Evolutionary conservation across 2,113 vertebrate genomes (phyloP), one percentile per base, ranked within the genome.

Genomic region (Seriola dumerili): DNA sequence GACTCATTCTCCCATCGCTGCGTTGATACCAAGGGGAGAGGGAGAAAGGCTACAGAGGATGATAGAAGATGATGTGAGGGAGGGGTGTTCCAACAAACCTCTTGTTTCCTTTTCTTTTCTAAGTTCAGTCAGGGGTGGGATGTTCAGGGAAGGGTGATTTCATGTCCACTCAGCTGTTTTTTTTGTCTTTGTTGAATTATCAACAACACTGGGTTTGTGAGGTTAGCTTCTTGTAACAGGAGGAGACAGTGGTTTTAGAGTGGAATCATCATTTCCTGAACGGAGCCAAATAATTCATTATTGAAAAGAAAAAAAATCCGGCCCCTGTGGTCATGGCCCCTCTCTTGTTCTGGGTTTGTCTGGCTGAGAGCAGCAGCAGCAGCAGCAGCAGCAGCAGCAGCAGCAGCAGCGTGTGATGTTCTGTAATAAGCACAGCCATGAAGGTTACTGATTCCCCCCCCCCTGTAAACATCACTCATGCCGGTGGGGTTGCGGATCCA

Each of bases 1-100:
- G 92, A 93, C 76, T 94, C 92, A 94, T 93, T 90, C 81, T 90
- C 80, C 55, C 58, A 40, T 72, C 46, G 73, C 84, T 84, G 67
- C 62, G 57, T 81, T 63, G 65, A 88, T 85, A 77, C 73, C 36
- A 63, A 58, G 63, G 29, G 54, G 83, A 62, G 74, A 68, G 71
- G 36, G 64, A 67, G 55, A 70, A 61, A 19, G 58, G 63, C 12
- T 73, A 54, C 58, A 78, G 57, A 76, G 64, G 64, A 81, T 55
- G 38, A 46, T 36, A 38, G 59, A 76, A 54, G 55, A 81, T 58
- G 58, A 66, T 55, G 44, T 63, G 57, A 59, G 38, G 42, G 58
- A 50, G 65, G 42, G 29, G 4, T 65, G 36, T 76, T 68, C 3
- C 0, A 59, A 34, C 34, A 38, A 50, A 46, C 12, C 5, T 38